Evolutionary conservation across 2,113 vertebrate species (phyloP).

Genomic region (Lanius ludovicianus): DNA sequence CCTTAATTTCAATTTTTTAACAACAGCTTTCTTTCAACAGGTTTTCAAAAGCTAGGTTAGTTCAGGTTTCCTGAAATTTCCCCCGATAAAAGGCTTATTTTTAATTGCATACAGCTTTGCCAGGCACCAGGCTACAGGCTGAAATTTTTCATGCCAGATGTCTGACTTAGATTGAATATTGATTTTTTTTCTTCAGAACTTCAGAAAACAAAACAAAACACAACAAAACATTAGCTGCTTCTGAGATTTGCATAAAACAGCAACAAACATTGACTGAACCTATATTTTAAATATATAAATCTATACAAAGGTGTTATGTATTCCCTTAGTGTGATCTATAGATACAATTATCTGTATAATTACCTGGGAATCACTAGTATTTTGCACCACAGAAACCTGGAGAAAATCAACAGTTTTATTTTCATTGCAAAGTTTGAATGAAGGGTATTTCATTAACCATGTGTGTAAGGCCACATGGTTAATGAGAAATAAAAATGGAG

Average conservation of each 20-base stretch:
- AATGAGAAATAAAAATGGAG: background rate
- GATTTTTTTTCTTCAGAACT: conserved; percentile 25
- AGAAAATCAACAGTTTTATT: background rate
- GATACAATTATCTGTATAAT: background rate
- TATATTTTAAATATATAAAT: background rate
- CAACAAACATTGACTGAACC: background rate
- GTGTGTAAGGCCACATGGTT: background rate
- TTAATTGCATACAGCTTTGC: background rate
- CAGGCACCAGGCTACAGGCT: background rate
- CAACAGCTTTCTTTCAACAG: background rate
- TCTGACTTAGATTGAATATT: conserved; percentile 34
- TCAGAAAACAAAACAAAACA: background rate
- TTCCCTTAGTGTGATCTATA: background rate
- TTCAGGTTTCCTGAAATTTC: background rate
- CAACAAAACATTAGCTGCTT: background rate
- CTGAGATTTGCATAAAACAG: background rate
- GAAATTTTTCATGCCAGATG: conserved; percentile 23
- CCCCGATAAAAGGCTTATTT: background rate
- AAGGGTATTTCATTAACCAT: background rate
- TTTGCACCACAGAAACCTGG: background rate
- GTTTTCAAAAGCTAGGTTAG: background rate
- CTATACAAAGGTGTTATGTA: background rate
- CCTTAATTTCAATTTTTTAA: background rate
- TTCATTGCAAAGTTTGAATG: background rate
- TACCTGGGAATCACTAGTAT: background rate